A percentile compares a stretch with the other conserved stretches of the same genome.
Conservation (phyloP, 2,797 vertebrate genomes). For the Prionace glauca region DNA sequence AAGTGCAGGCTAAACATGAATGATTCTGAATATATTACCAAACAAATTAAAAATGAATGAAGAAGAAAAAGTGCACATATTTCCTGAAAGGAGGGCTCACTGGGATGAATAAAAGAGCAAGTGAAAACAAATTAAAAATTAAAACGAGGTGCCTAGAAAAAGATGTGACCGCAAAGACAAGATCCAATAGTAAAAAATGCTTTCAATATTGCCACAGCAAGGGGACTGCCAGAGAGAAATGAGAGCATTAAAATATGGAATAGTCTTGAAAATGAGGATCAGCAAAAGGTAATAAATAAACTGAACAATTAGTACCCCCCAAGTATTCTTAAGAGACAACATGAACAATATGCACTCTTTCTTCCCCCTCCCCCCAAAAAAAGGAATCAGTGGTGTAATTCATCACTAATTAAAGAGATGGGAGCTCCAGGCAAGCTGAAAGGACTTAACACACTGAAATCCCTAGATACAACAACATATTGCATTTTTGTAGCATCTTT, state of each 20-base stretch:
- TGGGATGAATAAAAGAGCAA: not conserved
- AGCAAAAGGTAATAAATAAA: not conserved
- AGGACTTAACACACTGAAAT: not conserved
- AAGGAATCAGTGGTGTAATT: not conserved
- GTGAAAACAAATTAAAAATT: not conserved
- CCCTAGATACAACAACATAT: not conserved
- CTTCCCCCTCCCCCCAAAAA: not conserved
- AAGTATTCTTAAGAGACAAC: not conserved
- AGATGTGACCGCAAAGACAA: not conserved
- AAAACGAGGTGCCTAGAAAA: not conserved
- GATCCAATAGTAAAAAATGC: not conserved
- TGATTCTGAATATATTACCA: not conserved
- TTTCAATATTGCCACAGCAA: not conserved
- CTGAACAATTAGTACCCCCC: not conserved
- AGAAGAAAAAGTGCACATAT: not conserved
- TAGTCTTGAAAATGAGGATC: not conserved
- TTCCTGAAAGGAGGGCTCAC: not conserved
- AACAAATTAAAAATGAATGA: not conserved
- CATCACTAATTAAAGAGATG: conserved; percentile 8
- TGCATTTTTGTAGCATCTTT: not conserved
- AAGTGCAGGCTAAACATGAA: not conserved
- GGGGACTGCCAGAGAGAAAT: not conserved
- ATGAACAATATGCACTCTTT: not conserved
- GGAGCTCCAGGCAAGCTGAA: not conserved
- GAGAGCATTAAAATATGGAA: not conserved